Percentiles rank a stretch among this genome's conserved stretches.
Evolutionary conservation across 2,113 vertebrate species (phyloP).

Genomic region (Montifringilla adamsi): DNA sequence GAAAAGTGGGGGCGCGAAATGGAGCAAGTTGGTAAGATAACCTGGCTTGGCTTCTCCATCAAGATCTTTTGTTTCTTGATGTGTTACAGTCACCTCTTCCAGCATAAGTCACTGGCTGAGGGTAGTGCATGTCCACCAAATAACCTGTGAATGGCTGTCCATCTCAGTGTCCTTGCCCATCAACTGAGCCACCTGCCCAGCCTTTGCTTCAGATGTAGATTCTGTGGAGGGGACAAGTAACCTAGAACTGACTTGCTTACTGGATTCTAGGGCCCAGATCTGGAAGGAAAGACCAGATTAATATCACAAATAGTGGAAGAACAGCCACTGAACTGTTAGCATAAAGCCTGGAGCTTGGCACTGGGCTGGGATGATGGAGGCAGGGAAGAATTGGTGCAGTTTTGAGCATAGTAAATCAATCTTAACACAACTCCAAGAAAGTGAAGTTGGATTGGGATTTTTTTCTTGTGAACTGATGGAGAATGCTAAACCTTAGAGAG

Average conservation of each 20-base stretch:
- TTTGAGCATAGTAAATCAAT: not conserved
- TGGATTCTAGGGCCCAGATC: not conserved
- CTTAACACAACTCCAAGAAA: not conserved
- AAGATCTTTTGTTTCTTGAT: not conserved
- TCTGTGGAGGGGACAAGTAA: not conserved
- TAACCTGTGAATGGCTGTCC: not conserved
- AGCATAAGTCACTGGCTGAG: not conserved
- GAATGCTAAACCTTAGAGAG: not conserved
- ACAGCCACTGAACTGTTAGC: not conserved
- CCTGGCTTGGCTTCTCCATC: not conserved
- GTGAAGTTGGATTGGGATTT: not conserved
- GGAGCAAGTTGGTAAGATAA: not conserved
- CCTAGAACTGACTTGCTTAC: not conserved
- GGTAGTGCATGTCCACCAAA: not conserved
- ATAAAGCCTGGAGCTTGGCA: not conserved
- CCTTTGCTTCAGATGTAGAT: not conserved
- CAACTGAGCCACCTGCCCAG: not conserved
- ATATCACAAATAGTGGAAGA: not conserved
- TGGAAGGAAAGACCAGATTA: not conserved
- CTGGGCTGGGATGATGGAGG: not conserved
- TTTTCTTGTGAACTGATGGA: not conserved
- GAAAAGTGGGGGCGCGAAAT: not conserved
- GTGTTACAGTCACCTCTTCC: not conserved
- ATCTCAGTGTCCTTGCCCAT: accelerated
- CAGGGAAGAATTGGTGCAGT: not conserved